Conservation (phyloP, 2,888 invertebrate species). For the Heliconius erato region DNA sequence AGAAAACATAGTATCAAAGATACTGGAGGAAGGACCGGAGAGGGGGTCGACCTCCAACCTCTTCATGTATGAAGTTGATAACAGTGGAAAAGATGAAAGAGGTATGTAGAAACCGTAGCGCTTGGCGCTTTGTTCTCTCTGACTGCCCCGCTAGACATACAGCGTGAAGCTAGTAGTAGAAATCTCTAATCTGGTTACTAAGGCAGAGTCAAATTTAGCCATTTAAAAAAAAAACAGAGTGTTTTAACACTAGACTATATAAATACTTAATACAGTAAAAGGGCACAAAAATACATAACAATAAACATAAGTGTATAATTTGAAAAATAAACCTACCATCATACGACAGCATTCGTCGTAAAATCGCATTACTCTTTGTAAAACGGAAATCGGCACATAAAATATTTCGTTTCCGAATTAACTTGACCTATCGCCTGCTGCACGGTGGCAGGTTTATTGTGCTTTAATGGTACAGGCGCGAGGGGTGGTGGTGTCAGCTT, state of each 20-base stretch:
- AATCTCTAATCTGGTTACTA: too few species aligned
- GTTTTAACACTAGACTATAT: not conserved
- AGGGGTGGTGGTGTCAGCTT: conserved; percentile 62
- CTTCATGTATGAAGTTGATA: too few species aligned
- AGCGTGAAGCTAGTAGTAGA: too few species aligned
- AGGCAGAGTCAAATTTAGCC: too few species aligned
- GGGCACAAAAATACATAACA: not conserved
- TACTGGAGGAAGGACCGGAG: too few species aligned
- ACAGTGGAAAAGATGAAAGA: too few species aligned
- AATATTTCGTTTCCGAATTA: conserved; percentile 72
- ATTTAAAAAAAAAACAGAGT: not conserved
- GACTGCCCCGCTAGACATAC: too few species aligned
- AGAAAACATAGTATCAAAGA: too few species aligned
- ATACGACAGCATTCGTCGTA: conserved; percentile 63
- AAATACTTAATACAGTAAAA: not conserved
- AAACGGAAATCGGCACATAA: conserved; percentile 77
- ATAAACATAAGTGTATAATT: conserved; percentile 32
- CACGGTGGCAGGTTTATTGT: conserved; percentile 45
- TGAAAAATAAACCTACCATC: conserved; percentile 37
- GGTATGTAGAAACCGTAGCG: too few species aligned
- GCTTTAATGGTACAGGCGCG: conserved; percentile 46
- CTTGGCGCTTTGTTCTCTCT: too few species aligned
- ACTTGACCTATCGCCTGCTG: conserved; percentile 57
- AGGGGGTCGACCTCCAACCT: too few species aligned
- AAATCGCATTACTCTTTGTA: conserved; percentile 77